phyloP scores from a whole-genome alignment of 2,113 vertebrate genomes.

The Hucho hucho region DNA sequence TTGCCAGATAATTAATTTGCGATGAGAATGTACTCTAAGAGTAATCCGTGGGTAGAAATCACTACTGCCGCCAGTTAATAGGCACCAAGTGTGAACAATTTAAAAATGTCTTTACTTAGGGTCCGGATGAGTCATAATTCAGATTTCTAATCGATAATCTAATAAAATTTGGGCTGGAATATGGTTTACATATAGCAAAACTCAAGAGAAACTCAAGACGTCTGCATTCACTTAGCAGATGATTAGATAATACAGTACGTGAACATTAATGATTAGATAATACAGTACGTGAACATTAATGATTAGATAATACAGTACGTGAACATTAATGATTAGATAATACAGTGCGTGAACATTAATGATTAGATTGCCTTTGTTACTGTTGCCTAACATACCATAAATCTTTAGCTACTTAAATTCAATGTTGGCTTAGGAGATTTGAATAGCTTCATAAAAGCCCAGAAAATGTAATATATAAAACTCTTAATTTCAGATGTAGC shows the following conservation, averaged over 20 bases:
- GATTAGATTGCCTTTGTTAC: too few species aligned
- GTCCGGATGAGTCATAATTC: background rate
- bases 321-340: background rate
- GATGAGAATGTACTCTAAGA: background rate
- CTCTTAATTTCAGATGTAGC: too few species aligned
- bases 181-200: background rate
- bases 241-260: background rate
- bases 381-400: too few species aligned
- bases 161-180: background rate
- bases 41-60: conserved; percentile 4
- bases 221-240: too few species aligned
- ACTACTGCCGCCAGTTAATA: conserved; percentile 2
- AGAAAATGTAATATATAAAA: too few species aligned
- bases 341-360: background rate
- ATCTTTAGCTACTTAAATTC: too few species aligned
- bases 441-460: too few species aligned
- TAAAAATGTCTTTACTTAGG: background rate
- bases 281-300: background rate
- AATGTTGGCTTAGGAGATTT: too few species aligned
- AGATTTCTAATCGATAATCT: background rate
- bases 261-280: background rate
- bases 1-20: conserved; percentile 12
- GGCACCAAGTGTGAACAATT: background rate
- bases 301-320: background rate
- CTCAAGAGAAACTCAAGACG: background rate